Percentiles rank a stretch among this genome's conserved stretches.
Evolutionary conservation across 2,113 vertebrate genomes (phyloP).

Genomic region (Centropus unirufus): DNA sequence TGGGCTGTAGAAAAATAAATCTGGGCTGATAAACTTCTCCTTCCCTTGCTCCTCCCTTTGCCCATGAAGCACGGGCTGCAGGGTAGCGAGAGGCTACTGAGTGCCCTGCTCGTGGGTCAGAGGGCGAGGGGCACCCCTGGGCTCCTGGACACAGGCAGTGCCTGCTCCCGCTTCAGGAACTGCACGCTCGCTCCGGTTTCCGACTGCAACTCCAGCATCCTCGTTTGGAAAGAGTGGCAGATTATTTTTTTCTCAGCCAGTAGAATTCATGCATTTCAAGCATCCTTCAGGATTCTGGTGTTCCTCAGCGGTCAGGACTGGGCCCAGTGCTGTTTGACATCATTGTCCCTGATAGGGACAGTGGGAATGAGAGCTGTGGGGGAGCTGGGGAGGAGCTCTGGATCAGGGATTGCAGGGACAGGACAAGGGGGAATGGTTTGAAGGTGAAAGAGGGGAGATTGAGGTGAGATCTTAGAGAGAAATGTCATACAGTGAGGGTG

Average conservation of each 20-base stretch:
- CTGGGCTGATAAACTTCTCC: background rate
- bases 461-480: too few relatives aligned
- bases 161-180: background rate
- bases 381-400: too few relatives aligned
- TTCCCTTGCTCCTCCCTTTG: background rate
- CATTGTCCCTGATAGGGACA: too few relatives aligned
- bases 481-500: too few relatives aligned
- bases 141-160: background rate
- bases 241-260: background rate
- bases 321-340: too few relatives aligned
- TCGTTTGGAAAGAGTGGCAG: background rate
- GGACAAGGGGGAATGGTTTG: too few relatives aligned
- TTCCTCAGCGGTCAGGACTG: too few relatives aligned
- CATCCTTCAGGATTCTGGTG: background rate
- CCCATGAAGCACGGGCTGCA: accelerated
- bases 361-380: too few relatives aligned
- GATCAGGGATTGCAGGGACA: too few relatives aligned
- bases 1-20: background rate
- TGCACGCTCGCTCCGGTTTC: background rate
- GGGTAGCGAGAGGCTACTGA: background rate
- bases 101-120: background rate
- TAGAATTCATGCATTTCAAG: background rate
- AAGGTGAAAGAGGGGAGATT: too few relatives aligned
- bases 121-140: background rate
- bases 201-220: background rate